Evolutionary conservation across 2,113 vertebrate genomes (phyloP).

Genomic region (Poeciliopsis prolifica): DNA sequence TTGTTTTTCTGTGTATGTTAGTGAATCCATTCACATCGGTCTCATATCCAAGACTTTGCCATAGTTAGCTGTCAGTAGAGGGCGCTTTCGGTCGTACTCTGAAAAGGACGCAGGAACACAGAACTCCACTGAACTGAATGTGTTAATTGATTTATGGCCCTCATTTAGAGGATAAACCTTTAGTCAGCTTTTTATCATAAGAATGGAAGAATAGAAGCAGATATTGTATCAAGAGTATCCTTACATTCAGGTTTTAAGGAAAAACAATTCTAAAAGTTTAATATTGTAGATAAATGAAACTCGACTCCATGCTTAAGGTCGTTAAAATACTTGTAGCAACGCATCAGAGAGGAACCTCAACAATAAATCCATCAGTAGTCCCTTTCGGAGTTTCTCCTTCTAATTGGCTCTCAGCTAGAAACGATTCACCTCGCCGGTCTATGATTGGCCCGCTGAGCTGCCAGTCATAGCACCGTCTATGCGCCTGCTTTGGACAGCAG

Average conservation of each 20-base stretch:
- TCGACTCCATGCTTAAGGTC: background rate
- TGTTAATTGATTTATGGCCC: background rate
- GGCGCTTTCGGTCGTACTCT: constrained; percentile 36
- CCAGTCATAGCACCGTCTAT: constrained; percentile 41
- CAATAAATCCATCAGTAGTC: constrained; percentile 28
- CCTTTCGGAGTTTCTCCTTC: constrained; percentile 13
- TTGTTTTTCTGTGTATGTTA: too few species aligned
- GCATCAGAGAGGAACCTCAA: constrained; percentile 10
- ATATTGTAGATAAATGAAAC: too few species aligned
- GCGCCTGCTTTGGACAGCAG: constrained; percentile 22
- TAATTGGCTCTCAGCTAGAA: constrained; percentile 52
- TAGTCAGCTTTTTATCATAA: too few species aligned
- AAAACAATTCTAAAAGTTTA: too few species aligned
- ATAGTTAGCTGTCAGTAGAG: constrained; percentile 37
- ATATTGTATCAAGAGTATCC: too few species aligned
- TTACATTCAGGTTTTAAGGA: too few species aligned
- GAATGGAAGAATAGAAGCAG: too few species aligned
- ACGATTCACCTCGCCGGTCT: background rate
- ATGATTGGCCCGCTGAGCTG: constrained; percentile 62
- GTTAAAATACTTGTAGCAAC: background rate
- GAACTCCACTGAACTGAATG: too few species aligned
- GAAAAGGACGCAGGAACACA: too few species aligned
- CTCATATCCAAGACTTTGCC: background rate
- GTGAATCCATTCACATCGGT: too few species aligned
- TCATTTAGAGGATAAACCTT: background rate